A percentile compares a stretch with the other conserved stretches of the same genome.
phyloP scores from a whole-genome alignment of 1,140 invertebrate species.

The Harpegnathos saltator region DNA sequence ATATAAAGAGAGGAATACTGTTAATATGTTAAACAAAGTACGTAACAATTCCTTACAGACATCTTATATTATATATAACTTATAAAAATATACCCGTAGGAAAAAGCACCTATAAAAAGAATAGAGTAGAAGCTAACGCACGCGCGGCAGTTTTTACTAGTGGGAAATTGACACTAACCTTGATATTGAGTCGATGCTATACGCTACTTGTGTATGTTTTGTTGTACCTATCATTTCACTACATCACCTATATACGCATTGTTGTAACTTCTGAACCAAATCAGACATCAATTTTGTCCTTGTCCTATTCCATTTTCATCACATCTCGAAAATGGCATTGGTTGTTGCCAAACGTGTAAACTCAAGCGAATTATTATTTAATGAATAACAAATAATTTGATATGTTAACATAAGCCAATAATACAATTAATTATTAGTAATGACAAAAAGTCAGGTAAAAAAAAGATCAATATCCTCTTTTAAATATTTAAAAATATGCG shows the following conservation, averaged over 20 bases:
- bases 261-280: slow-evolving; percentile 39
- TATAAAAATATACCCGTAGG: not conserved
- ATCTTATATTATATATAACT: slow-evolving; percentile 10
- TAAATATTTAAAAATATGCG: too few species aligned
- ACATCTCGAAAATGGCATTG: not conserved
- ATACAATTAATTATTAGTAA: not conserved
- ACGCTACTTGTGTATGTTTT: slow-evolving; percentile 38
- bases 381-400: not conserved
- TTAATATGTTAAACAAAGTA: not conserved
- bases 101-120: not conserved
- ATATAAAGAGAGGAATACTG: too few species aligned
- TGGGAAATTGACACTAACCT: slow-evolving; percentile 34
- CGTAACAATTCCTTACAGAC: too few species aligned
- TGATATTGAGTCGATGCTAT: slow-evolving; percentile 35
- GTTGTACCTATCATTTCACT: slow-evolving; percentile 42
- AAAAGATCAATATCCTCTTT: too few species aligned
- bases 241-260: slow-evolving; percentile 37
- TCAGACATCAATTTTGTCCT: slow-evolving; percentile 35
- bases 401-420: not conserved
- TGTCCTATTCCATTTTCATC: not conserved
- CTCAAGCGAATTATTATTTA: not conserved
- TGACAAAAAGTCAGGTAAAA: not conserved
- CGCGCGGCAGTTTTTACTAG: slow-evolving; percentile 50
- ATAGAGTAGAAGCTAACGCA: slow-evolving; percentile 16
- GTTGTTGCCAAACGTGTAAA: not conserved